Percentiles rank a stretch among this genome's conserved stretches.
Evolutionary conservation across 2,797 vertebrate species (phyloP).

Genomic region (Sebastes miniatus): DNA sequence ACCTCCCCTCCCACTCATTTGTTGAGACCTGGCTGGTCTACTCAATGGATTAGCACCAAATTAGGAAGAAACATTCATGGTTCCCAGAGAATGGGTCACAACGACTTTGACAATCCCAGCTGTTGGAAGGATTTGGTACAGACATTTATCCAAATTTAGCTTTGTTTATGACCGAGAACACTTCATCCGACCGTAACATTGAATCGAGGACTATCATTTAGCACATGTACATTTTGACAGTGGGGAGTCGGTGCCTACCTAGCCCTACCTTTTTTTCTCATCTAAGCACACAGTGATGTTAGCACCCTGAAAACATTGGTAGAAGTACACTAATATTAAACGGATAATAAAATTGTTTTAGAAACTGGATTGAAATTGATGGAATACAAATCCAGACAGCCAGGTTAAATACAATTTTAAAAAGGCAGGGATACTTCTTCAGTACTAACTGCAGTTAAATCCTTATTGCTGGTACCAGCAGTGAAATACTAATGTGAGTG

Average conservation of each 20-base stretch:
- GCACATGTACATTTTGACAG: too few relatives aligned
- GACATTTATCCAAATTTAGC: background rate
- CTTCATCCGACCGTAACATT: too few relatives aligned
- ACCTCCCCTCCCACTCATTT: too few relatives aligned
- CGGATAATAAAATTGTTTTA: background rate
- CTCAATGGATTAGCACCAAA: background rate
- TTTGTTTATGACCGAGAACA: background rate
- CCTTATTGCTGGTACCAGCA: background rate
- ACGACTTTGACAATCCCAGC: background rate
- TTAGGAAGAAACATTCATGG: background rate
- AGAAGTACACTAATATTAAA: background rate
- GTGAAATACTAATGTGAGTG: background rate
- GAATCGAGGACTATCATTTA: too few relatives aligned
- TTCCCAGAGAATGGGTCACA: background rate
- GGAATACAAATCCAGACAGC: background rate
- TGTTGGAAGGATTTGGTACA: background rate
- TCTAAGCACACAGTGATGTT: background rate
- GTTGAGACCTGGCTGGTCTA: background rate
- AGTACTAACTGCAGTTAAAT: background rate
- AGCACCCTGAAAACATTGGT: background rate
- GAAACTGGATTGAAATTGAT: background rate
- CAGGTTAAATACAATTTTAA: background rate
- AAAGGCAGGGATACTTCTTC: background rate
- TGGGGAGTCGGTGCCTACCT: too few relatives aligned
- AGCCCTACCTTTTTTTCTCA: background rate